Base-by-base conservation (phyloP, 2,888 invertebrate species). In the Trilocha varians region DNA sequence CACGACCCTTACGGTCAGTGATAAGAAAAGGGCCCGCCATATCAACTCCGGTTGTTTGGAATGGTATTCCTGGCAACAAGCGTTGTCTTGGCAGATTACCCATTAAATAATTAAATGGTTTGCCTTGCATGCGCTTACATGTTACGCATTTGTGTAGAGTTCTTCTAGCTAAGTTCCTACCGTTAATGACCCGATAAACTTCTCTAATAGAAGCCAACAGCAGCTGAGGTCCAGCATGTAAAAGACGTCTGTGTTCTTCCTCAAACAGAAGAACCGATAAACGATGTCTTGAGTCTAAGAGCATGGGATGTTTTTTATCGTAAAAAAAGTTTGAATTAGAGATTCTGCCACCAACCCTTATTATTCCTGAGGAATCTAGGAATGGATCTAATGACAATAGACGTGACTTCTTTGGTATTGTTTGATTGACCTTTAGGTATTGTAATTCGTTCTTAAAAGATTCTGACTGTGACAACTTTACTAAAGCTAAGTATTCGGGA, bases 141-240 rank as follows among this genome's bases (percentile, higher is more conserved):
- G 13, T n/a, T 3, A 46, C 36, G 17, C 55, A 55, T 1, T 44
- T 42, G 9, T 41, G 36, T n/a, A 48, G 48, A 13, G 49, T 50
- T 13, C 42, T 43, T 1, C 54, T 32, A 2, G 57, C 48, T 1
- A 57, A 36, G 6, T 46, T 33, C 17, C 52, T 35, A 13, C 55
- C 51, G 14, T 49, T 50, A 3, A 55, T 32, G 5, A 50, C 50
- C 57, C 56, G 55, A 1, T 52, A 16, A 2, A 40, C 40, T 18
- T 58, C 46, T n/a, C 56, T 39, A 6, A 51, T 38, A 1, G 32
- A 37, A 1, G 51, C 48, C 9, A 60, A 38, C 6, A 57, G 38
- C 5, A 53, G 33, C 36, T 56, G 57, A 0, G 57, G 57, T 0
- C 54, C 57, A 5, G 53, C 52, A 25, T 59, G 56, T 36, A 56